Percentiles rank a stretch among this genome's conserved stretches.
Conservation (phyloP, 2,888 invertebrate genomes). For the Parasteatoda lunata region DNA sequence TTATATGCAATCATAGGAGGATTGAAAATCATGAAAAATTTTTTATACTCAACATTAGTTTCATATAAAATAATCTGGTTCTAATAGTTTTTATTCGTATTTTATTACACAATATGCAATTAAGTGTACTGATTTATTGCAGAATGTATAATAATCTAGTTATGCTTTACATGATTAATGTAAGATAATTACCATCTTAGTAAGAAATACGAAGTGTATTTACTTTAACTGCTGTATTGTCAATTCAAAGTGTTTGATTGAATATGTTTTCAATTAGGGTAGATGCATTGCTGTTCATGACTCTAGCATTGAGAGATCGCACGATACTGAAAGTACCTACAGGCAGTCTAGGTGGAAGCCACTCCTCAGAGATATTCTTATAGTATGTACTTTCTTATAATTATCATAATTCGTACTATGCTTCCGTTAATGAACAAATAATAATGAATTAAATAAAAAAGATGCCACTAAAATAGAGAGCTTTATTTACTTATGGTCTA, state of each 20-base stretch:
- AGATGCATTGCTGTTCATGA: background rate
- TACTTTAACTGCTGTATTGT: background rate
- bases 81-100: no score
- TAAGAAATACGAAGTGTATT: background rate
- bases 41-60: no score
- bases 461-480: no score
- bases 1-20: no score
- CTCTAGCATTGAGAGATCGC: background rate
- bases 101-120: no score
- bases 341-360: constrained; percentile 99
- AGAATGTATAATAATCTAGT: background rate
- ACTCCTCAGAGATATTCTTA: constrained; percentile 96
- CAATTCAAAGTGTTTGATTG: background rate
- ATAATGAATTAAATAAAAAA: no score
- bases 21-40: no score
- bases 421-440: no score
- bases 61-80: no score
- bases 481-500: no score
- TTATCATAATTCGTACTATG: background rate
- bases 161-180: background rate
- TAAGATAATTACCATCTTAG: no score
- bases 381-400: constrained; percentile 75
- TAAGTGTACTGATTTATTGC: no score
- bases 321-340: constrained; percentile 95
- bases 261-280: background rate